Percentiles rank a stretch among this genome's conserved stretches.
Conservation (phyloP, 2,797 vertebrate genomes). For the Setipinna tenuifilis region DNA sequence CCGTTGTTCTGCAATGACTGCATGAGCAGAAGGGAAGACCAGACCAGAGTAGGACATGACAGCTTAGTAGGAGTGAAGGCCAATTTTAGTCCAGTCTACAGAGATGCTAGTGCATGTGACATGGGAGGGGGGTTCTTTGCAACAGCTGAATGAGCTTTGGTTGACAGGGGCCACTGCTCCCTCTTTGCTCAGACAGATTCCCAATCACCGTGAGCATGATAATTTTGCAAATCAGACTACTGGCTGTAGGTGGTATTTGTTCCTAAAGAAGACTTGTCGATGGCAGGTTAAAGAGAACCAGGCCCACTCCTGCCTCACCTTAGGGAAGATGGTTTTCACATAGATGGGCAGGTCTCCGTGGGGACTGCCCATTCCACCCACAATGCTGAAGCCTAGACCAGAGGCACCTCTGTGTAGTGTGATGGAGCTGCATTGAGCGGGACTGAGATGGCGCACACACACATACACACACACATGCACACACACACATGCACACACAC, state of each 20-base stretch:
- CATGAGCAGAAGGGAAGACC: neutral
- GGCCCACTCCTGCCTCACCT: constrained; percentile 72
- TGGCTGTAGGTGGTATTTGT: neutral
- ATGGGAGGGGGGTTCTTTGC: too few relatives aligned
- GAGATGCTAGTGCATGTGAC: too few relatives aligned
- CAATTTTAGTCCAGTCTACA: too few relatives aligned
- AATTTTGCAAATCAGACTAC: neutral
- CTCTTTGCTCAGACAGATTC: neutral
- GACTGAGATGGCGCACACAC: constrained; percentile 38
- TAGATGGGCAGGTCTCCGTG: constrained; percentile 96
- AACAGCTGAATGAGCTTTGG: too few relatives aligned
- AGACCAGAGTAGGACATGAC: neutral
- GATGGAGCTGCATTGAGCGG: constrained; percentile 72
- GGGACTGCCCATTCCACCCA: constrained; percentile 91
- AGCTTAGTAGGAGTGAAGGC: too few relatives aligned
- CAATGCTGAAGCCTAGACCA: constrained; percentile 92
- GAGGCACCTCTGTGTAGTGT: constrained; percentile 85
- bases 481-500: constrained; percentile 9
- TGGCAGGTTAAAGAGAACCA: neutral
- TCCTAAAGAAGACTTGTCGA: neutral
- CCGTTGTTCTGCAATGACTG: neutral
- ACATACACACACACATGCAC: constrained; percentile 33
- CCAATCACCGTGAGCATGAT: too few relatives aligned
- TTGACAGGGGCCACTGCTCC: neutral
- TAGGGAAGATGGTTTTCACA: constrained; percentile 91